Base-by-base conservation (phyloP, 1,140 invertebrate genomes). In the Cyclargus thomasi region DNA sequence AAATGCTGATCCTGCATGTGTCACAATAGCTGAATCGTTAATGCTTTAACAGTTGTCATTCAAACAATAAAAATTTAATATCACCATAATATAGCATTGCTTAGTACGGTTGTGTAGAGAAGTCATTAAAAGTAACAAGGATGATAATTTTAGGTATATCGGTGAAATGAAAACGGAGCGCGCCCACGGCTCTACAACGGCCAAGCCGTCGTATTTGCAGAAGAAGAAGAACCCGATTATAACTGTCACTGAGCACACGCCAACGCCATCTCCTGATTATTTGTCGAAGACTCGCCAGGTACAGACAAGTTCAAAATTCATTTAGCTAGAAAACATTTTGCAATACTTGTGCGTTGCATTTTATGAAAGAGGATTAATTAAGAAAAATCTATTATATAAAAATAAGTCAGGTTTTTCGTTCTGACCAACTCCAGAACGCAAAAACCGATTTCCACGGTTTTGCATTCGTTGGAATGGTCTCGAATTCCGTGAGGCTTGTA, bases 161-260 rank as follows among this genome's bases (percentile, higher is more conserved):
- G 93, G 93, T 1, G 92, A 94, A 75, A 88, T 92, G 17, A 90
- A 92, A 72, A 92, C 90, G 67, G 93, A 94, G 57, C 79, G 90
- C 67, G 87, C 80, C 67, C 91, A 90, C 71, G 85, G 67, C 3
- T 76, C 71, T 6, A 74, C 72, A 0, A 74, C 57, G 62, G 72
- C 76, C 14, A 80, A 77, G 70, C 84, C 79, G 10, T 62, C 72
- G 0, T 79, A 85, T 59, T 63, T 82, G 11, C 86, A 86, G 14
- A 88, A 90, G 66, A 91, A 90, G 65, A 90, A 91, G 53, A 98
- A 98, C 91, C 98, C 97, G 0, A 98, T 99, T 65, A 99, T 99
- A 59, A 99, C 97, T 1, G 97, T 99, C 0, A 99, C 98, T 0
- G 97, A 98, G 83, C 97, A 99, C 80, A 98, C 97, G 0, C 97